These are phyloP conservation scores for Pteria penguin DNA, from an alignment of 2,888 invertebrate species.

Conservation along the genomic window DNA sequence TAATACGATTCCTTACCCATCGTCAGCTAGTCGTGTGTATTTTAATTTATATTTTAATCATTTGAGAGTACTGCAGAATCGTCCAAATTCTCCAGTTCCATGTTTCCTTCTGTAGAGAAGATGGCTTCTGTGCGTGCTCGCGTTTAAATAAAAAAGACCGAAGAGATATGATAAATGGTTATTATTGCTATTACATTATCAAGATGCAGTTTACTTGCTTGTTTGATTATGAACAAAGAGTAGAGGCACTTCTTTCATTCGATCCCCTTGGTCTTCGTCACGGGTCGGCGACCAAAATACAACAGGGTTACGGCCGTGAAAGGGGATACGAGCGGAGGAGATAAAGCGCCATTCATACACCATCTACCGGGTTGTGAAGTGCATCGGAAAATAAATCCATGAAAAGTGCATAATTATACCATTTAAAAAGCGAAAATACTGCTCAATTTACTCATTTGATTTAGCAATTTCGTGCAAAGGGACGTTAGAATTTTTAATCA, in stretches of 20 bases:
- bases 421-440: too few relatives aligned
- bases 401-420: background rate
- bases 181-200: constrained; percentile 19
- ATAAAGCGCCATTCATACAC: background rate
- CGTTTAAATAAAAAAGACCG: too few relatives aligned
- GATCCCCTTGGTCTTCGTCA: constrained; percentile 36
- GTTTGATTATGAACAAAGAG: constrained; percentile 29
- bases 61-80: too few relatives aligned
- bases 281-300: constrained; percentile 33
- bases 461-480: too few relatives aligned
- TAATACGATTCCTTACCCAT: too few relatives aligned
- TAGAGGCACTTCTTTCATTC: constrained; percentile 27
- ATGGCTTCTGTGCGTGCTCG: too few relatives aligned
- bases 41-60: too few relatives aligned
- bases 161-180: constrained; percentile 17
- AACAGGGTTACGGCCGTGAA: constrained; percentile 12
- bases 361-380: background rate
- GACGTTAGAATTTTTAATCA: too few relatives aligned
- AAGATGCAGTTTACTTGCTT: constrained; percentile 36
- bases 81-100: too few relatives aligned
- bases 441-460: too few relatives aligned
- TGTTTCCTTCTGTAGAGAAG: too few relatives aligned
- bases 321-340: constrained; percentile 10
- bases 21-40: too few relatives aligned
- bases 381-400: background rate